Evolutionary conservation across 2,113 vertebrate species (phyloP).

Genomic region (Oceanites oceanicus): DNA sequence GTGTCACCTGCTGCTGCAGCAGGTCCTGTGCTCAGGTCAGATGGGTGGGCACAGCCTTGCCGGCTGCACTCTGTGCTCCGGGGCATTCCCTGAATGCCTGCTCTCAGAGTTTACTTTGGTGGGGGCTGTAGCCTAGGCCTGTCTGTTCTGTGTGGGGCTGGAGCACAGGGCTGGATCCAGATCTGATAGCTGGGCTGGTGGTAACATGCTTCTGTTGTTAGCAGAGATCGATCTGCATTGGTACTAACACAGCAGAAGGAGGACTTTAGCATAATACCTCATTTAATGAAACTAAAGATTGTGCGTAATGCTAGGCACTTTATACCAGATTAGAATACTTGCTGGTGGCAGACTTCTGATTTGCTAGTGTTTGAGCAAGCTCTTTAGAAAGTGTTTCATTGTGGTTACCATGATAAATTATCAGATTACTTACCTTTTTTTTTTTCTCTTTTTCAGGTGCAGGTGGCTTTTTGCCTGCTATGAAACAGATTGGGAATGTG

Average conservation of each 20-base stretch:
- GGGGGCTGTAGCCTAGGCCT: accelerated
- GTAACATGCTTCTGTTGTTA: accelerated
- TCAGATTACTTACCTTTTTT: not conserved
- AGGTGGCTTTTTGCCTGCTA: conserved; percentile 94
- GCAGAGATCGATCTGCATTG: accelerated
- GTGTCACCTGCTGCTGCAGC: not conserved
- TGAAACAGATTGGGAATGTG: conserved; percentile 99
- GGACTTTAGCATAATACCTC: accelerated
- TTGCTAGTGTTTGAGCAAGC: not conserved
- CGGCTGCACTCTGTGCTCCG: accelerated
- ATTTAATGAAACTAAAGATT: not conserved
- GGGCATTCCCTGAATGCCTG: accelerated
- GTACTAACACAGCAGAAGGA: not conserved
- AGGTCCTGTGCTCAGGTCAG: accelerated
- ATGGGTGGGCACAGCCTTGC: not conserved
- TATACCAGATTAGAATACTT: not conserved
- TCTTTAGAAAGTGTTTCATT: not conserved
- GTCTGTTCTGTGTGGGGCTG: not conserved
- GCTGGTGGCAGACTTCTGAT: not conserved
- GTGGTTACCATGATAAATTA: not conserved
- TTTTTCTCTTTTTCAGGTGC: conserved; percentile 73
- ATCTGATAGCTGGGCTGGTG: not conserved
- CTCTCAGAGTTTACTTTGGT: too few species aligned
- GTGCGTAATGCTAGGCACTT: accelerated
- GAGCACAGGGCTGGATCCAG: too few species aligned